Percentiles rank a stretch among this genome's conserved stretches.
Conservation (phyloP, 2,113 vertebrate genomes). For the Perognathus longimembris region DNA sequence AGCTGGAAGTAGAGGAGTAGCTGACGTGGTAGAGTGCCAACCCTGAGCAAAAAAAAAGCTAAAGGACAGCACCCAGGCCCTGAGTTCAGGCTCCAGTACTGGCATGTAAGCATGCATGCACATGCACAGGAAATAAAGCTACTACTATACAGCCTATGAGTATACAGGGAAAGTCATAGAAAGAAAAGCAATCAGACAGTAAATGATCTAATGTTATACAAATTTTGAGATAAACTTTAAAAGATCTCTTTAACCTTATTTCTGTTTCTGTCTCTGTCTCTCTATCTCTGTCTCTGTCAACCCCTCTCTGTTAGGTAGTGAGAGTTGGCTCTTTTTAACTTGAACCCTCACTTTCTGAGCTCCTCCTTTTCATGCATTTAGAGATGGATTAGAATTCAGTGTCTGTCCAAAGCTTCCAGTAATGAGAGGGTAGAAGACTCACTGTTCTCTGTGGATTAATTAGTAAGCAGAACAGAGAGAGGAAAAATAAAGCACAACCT, state of each 20-base stretch:
- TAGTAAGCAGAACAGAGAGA: constrained; percentile 57
- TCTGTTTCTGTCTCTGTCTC: neutral
- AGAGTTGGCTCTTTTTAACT: neutral
- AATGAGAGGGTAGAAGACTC: constrained; percentile 39
- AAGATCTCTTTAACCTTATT: neutral
- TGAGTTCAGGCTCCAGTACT: no score
- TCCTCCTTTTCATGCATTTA: neutral
- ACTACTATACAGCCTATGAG: neutral
- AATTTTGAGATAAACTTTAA: neutral
- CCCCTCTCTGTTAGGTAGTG: no score
- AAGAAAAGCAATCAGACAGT: neutral
- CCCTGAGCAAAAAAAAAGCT: no score
- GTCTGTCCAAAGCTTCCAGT: neutral
- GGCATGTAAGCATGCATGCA: fast-evolving
- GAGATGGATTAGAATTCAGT: neutral
- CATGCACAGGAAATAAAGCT: no score
- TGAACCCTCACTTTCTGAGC: neutral
- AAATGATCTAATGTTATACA: neutral
- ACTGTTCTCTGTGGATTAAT: constrained; percentile 66
- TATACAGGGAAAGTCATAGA: neutral
- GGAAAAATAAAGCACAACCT: neutral
- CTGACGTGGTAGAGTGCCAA: no score
- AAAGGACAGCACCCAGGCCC: no score
- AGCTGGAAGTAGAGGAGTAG: no score
- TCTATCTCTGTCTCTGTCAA: neutral